phyloP scores from a whole-genome alignment of 2,113 vertebrate species.

The Sinocyclocheilus grahami region DNA sequence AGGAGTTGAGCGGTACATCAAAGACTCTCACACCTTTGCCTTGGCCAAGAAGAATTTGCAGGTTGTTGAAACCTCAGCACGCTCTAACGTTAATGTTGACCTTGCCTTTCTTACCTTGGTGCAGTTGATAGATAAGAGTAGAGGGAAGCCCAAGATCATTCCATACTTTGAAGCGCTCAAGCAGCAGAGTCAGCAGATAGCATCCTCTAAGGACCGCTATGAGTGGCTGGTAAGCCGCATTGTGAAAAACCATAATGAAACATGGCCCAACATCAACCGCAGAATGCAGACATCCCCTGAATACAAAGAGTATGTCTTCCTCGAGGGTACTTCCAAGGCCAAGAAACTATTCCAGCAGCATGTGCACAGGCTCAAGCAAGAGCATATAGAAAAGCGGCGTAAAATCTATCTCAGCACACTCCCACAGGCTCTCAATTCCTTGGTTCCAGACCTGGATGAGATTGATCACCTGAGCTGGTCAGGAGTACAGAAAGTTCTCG shows the following conservation, averaged over 20 bases:
- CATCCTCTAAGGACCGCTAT: slow-evolving; percentile 92
- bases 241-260: slow-evolving; percentile 91
- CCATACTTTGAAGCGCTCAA: slow-evolving; percentile 96
- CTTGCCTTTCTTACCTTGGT: slow-evolving; percentile 91
- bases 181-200: slow-evolving; percentile 97
- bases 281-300: slow-evolving; percentile 85
- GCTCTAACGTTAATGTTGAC: slow-evolving; percentile 95
- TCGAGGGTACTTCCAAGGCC: slow-evolving; percentile 93
- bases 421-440: slow-evolving; percentile 83
- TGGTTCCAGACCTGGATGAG: slow-evolving; percentile 87
- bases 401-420: slow-evolving; percentile 83
- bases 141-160: slow-evolving; percentile 93
- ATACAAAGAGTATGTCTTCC: slow-evolving; percentile 92
- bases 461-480: slow-evolving; percentile 88
- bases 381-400: slow-evolving; percentile 90
- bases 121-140: slow-evolving; percentile 89
- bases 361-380: slow-evolving; percentile 89
- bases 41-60: slow-evolving; percentile 96
- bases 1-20: slow-evolving; percentile 89
- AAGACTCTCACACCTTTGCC: slow-evolving; percentile 77
- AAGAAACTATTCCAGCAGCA: slow-evolving; percentile 95
- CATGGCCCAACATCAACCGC: slow-evolving; percentile 78
- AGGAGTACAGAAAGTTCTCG: slow-evolving; percentile 86
- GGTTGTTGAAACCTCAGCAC: slow-evolving; percentile 94
- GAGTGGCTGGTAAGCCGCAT: slow-evolving; percentile 89